A percentile compares a stretch with the other conserved stretches of the same genome.
Evolutionary conservation across 2,888 invertebrate genomes (phyloP).

Genomic region (Eupithecia inturbata): DNA sequence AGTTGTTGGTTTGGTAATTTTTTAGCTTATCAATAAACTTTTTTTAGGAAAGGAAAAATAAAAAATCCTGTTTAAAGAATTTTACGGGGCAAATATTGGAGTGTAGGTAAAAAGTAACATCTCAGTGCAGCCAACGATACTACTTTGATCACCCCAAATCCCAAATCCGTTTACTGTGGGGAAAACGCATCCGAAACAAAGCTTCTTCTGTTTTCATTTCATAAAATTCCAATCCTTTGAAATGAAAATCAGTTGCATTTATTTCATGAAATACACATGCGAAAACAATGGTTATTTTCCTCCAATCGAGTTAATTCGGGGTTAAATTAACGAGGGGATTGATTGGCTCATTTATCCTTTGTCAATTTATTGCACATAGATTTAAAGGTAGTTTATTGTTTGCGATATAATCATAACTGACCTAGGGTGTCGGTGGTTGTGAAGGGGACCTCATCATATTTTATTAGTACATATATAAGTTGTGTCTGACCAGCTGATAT

Average conservation of each 20-base stretch:
- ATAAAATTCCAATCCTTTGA: neutral
- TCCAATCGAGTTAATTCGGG: conserved; percentile 47
- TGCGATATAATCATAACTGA: neutral
- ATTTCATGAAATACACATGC: conserved; percentile 39
- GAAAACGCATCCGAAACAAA: neutral
- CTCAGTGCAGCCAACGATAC: neutral
- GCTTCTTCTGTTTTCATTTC: neutral
- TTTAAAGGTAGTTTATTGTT: conserved; percentile 34
- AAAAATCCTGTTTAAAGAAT: no score
- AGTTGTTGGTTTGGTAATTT: no score
- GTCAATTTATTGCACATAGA: conserved; percentile 52
- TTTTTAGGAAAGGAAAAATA: no score
- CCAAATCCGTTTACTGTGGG: neutral
- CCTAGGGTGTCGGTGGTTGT: neutral
- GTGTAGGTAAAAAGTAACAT: neutral
- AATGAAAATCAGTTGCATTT: conserved; percentile 34
- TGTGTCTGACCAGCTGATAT: no score
- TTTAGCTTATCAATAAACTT: no score
- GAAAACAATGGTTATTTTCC: conserved; percentile 46
- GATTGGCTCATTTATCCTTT: conserved; percentile 57
- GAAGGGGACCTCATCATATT: neutral
- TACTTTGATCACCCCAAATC: neutral
- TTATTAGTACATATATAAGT: no score
- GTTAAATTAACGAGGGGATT: conserved; percentile 51
- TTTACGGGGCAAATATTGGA: no score